Percentiles rank a stretch among this genome's conserved stretches.
Evolutionary conservation across 1,140 invertebrate genomes (phyloP).

Genomic region (Brachionus koreanus): DNA sequence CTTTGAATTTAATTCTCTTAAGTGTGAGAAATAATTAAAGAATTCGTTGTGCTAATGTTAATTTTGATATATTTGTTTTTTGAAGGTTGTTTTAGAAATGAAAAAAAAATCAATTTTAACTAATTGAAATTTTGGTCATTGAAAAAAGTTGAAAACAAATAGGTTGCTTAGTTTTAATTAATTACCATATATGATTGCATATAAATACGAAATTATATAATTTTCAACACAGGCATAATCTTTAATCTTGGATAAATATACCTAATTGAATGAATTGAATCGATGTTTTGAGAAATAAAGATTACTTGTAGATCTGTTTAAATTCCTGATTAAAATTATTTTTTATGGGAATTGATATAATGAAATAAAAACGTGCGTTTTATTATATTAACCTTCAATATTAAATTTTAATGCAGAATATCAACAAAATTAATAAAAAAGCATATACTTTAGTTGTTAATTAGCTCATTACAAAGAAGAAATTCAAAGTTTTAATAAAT

Average conservation of each 20-base stretch:
- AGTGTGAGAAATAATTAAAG: background rate
- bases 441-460: background rate
- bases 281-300: background rate
- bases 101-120: background rate
- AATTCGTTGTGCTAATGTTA: background rate
- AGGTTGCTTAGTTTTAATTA: background rate
- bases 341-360: background rate
- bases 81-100: background rate
- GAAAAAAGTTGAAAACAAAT: background rate
- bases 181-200: background rate
- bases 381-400: background rate
- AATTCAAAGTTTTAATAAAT: background rate
- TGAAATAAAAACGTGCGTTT: background rate
- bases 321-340: background rate
- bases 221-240: background rate
- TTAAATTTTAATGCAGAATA: background rate
- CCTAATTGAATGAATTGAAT: background rate
- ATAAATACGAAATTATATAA: background rate
- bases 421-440: background rate
- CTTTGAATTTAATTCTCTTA: background rate
- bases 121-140: background rate
- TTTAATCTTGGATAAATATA: slow-evolving; percentile 6
- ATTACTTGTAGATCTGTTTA: background rate
- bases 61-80: background rate
- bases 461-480: background rate